Evolutionary conservation across 2,797 vertebrate genomes (phyloP).

Genomic region (Dromococcyx pavoninus): DNA sequence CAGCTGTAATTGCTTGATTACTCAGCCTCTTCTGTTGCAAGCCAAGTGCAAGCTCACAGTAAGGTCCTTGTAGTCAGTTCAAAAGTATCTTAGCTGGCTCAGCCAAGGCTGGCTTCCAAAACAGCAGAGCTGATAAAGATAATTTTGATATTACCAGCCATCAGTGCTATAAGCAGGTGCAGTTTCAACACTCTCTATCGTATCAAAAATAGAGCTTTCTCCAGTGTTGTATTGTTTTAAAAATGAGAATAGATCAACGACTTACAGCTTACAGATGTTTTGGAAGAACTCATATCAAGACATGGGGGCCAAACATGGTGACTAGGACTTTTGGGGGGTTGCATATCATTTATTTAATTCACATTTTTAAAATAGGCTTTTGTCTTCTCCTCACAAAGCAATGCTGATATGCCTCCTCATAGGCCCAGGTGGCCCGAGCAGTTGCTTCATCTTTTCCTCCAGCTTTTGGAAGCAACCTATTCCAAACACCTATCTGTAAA

Average conservation of each 20-base stretch:
- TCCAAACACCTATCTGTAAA: background rate
- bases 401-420: background rate
- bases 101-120: background rate
- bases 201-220: background rate
- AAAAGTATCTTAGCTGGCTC: slow-evolving; percentile 6
- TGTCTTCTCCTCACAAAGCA: background rate
- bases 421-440: background rate
- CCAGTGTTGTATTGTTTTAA: background rate
- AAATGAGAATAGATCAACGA: background rate
- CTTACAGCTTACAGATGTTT: background rate
- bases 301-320: background rate
- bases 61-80: background rate
- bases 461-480: background rate
- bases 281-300: background rate
- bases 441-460: background rate
- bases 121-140: background rate
- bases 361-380: background rate
- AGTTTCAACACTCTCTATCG: background rate
- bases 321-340: background rate
- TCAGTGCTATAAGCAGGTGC: background rate
- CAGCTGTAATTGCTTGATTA: slow-evolving; percentile 57
- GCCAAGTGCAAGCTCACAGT: slow-evolving; percentile 51
- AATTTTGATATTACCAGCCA: background rate
- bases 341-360: background rate
- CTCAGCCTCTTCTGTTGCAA: slow-evolving; percentile 44